Conservation (phyloP, 2,113 vertebrate species). For the Cichladusa arquata region DNA sequence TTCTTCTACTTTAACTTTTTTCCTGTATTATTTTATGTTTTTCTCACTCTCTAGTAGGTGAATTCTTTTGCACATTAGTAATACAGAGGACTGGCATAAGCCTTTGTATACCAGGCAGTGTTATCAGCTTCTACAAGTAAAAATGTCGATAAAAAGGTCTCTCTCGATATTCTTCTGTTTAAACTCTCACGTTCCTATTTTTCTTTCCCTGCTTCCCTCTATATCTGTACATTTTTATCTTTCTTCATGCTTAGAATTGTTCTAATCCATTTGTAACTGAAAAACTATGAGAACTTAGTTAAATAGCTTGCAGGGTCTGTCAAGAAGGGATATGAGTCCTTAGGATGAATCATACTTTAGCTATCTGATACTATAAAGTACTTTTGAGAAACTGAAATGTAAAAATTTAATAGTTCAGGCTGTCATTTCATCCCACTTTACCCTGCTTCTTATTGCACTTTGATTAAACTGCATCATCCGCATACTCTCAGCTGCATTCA, state of each 20-base stretch:
- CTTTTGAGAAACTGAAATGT: not conserved
- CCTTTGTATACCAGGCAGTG: not conserved
- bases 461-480: not conserved
- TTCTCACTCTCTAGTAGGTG: not conserved
- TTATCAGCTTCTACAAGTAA: not conserved
- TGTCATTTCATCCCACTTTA: not conserved
- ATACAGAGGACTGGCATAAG: not conserved
- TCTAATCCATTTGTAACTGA: not conserved
- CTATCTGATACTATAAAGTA: not conserved
- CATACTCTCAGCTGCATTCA: not conserved
- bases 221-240: not conserved
- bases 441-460: not conserved
- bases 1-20: not conserved
- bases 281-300: not conserved
- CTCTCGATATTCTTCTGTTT: not conserved
- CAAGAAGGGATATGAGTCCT: not conserved
- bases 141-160: not conserved
- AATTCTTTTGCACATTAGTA: not conserved
- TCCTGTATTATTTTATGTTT: not conserved
- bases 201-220: not conserved
- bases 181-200: not conserved
- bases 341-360: constrained; percentile 5
- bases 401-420: not conserved
- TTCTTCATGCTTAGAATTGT: not conserved
- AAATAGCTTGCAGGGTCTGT: not conserved